These are phyloP conservation scores for Ctena decussata DNA, from an alignment of 2,888 invertebrate species.

Conservation along the genomic window DNA sequence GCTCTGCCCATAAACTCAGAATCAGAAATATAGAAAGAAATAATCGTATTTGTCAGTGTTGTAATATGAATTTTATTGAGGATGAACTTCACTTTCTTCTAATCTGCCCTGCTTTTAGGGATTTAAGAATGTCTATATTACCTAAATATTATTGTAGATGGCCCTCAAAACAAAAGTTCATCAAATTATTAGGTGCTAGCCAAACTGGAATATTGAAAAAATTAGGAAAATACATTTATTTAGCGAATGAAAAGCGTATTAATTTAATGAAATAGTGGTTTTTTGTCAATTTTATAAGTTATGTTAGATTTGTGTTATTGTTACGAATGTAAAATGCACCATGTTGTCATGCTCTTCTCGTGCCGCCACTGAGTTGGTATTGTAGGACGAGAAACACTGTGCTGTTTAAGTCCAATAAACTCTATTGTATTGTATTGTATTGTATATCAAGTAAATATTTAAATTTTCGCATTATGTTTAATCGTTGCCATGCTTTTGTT, in stretches of 20 bases:
- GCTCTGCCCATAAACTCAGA: slow-evolving; percentile 23
- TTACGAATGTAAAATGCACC: no score
- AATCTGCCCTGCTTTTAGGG: slow-evolving; percentile 8
- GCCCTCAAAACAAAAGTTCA: not conserved
- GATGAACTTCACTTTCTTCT: slow-evolving; percentile 26
- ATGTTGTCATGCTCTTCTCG: no score
- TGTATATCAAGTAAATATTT: no score
- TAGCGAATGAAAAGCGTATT: not conserved
- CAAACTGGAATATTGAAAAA: not conserved
- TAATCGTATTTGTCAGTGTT: slow-evolving; percentile 7
- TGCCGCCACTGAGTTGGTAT: no score
- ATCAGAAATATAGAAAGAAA: slow-evolving; percentile 14
- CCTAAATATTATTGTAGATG: not conserved
- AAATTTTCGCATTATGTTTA: no score
- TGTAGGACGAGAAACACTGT: no score
- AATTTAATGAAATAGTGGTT: no score
- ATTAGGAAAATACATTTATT: not conserved
- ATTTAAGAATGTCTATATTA: not conserved
- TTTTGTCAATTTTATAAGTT: no score
- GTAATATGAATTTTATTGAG: slow-evolving; percentile 18
- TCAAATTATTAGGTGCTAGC: not conserved
- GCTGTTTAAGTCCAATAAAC: no score
- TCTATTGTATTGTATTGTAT: no score
- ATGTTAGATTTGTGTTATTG: no score
- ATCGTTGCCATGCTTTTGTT: no score